Percentiles rank a stretch among this genome's conserved stretches.
Conservation (phyloP, 1,140 invertebrate genomes). For the Grapholita molesta region DNA sequence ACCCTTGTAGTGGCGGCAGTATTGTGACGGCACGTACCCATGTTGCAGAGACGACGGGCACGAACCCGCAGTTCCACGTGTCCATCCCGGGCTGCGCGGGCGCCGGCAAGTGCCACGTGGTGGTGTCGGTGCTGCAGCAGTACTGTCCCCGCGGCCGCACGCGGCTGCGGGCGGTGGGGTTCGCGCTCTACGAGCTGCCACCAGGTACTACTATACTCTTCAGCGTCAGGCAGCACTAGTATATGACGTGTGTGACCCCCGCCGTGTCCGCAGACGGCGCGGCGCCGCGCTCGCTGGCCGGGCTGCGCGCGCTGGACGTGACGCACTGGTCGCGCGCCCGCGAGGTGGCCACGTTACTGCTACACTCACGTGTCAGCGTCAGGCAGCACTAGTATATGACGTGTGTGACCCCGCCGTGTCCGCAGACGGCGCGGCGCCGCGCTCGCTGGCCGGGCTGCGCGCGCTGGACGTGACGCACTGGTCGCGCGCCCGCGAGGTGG, state of each 20-base stretch:
- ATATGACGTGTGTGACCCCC: too few species aligned
- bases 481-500: constrained; percentile 84
- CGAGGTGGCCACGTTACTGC: constrained; percentile 86
- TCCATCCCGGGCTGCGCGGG: constrained; percentile 80
- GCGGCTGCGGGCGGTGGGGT: constrained; percentile 80
- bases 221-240: too few species aligned
- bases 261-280: constrained; percentile 22
- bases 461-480: constrained; percentile 84
- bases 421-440: constrained; percentile 24
- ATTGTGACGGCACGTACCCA: too few species aligned
- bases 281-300: constrained; percentile 19
- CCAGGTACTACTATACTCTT: too few species aligned
- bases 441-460: constrained; percentile 23
- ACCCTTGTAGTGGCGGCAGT: too few species aligned
- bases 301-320: constrained; percentile 79
- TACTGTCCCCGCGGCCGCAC: constrained; percentile 77
- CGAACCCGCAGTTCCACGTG: constrained; percentile 87
- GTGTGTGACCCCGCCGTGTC: too few species aligned
- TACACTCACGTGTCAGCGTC: too few species aligned
- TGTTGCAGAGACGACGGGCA: constrained; percentile 81
- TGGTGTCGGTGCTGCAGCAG: constrained; percentile 85
- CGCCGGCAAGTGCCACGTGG: constrained; percentile 83
- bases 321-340: constrained; percentile 83
- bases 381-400: too few species aligned
- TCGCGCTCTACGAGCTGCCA: constrained; percentile 85